A percentile compares a stretch with the other conserved stretches of the same genome.
Evolutionary conservation across 1,140 invertebrate genomes (phyloP).

Genomic region (Ooceraea biroi): DNA sequence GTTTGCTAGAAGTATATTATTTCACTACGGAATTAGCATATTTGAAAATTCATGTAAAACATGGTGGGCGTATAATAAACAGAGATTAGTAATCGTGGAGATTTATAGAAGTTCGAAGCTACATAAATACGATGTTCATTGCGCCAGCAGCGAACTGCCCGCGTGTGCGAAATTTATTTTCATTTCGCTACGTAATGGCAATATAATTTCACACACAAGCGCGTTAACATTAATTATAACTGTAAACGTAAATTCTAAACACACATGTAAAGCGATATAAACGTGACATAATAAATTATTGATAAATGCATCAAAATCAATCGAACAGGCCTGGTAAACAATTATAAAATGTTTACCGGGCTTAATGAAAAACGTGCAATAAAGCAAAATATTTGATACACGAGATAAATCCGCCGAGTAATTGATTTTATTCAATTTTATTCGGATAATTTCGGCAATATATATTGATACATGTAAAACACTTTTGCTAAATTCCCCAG

Average conservation of each 20-base stretch:
- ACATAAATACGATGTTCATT: background rate
- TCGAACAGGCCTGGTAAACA: background rate
- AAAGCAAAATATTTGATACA: background rate
- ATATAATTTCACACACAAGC: constrained; percentile 4
- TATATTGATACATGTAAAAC: background rate
- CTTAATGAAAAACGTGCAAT: background rate
- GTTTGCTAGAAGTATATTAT: background rate
- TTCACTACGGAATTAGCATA: background rate
- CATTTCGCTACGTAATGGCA: background rate
- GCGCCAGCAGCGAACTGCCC: background rate
- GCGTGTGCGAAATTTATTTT: background rate
- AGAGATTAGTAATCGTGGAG: constrained; percentile 3
- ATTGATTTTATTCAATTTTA: constrained; percentile 42
- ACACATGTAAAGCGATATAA: background rate
- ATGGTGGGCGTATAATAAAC: constrained; percentile 8
- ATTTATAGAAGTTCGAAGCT: background rate
- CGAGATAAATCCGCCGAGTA: background rate
- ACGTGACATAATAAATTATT: background rate
- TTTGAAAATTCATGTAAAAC: constrained; percentile 24
- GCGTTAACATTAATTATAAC: constrained; percentile 5
- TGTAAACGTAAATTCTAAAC: constrained; percentile 11
- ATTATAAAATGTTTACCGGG: constrained; percentile 1
- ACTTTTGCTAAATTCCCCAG: constrained; percentile 47
- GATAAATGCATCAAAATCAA: background rate
- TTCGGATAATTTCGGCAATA: constrained; percentile 15